Percentiles rank a stretch among this genome's conserved stretches.
Evolutionary conservation across 2,113 vertebrate genomes (phyloP).

Genomic region (Hemiprocne comata): DNA sequence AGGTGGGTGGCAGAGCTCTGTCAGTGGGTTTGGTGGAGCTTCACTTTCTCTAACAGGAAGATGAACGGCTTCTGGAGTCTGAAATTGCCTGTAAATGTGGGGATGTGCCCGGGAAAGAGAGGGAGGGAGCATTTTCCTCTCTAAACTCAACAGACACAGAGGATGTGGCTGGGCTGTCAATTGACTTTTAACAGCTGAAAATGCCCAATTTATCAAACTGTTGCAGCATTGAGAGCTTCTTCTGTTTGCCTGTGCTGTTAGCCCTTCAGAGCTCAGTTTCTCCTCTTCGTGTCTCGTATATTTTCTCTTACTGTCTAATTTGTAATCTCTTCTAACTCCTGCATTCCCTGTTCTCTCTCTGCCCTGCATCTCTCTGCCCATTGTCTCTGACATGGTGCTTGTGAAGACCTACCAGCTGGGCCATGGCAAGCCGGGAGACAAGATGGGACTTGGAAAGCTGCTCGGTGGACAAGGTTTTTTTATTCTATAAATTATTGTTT

Average conservation of each 20-base stretch:
- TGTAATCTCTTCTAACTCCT: not conserved
- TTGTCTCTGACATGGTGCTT: not conserved
- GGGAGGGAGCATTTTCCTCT: not conserved
- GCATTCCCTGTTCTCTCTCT: not conserved
- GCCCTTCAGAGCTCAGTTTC: not conserved
- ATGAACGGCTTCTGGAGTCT: not conserved
- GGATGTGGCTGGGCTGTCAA: not conserved
- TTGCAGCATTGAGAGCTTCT: not conserved
- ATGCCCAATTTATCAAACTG: not conserved
- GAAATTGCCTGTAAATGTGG: not conserved
- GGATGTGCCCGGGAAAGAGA: not conserved
- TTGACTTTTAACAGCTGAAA: slow-evolving; percentile 22
- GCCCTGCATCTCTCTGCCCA: not conserved
- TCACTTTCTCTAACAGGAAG: not conserved
- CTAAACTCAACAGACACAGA: not conserved
- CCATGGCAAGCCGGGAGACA: not conserved
- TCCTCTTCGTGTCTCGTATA: not conserved
- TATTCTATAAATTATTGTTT: not conserved
- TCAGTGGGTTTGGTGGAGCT: not conserved
- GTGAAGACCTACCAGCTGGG: not conserved
- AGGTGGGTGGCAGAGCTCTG: not conserved
- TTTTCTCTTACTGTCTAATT: not conserved
- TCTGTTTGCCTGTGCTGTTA: not conserved
- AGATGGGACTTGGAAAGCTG: not conserved
- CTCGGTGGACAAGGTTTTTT: not conserved